Percentiles rank a stretch among this genome's conserved stretches.
These are phyloP conservation scores for Hippocampus abdominalis DNA, from an alignment of 2,113 vertebrate genomes.

Conservation along the genomic window DNA sequence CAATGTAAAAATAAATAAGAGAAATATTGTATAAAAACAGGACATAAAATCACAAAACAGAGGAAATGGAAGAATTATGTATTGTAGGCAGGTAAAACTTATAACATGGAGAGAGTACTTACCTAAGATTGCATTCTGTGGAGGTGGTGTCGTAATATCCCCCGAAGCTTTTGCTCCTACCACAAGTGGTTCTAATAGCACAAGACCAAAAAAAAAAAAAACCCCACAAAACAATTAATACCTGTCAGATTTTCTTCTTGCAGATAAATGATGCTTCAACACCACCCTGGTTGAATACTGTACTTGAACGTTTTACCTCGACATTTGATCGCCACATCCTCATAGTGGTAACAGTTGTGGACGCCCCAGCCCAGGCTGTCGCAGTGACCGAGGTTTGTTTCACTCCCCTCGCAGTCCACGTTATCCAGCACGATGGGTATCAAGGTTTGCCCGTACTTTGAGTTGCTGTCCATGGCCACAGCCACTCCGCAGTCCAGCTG, in stretches of 20 bases:
- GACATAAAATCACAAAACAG: too few relatives aligned
- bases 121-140: conserved; percentile 48
- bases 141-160: conserved; percentile 45
- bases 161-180: conserved; percentile 52
- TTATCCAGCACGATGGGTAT: conserved; percentile 91
- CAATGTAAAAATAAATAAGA: too few relatives aligned
- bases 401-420: conserved; percentile 86
- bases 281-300: neutral
- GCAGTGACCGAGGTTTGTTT: conserved; percentile 82
- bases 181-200: conserved; percentile 65
- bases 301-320: conserved; percentile 68
- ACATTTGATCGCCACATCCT: conserved; percentile 88
- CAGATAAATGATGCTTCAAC: neutral
- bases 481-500: conserved; percentile 87
- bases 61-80: too few relatives aligned
- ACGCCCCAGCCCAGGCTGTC: conserved; percentile 87
- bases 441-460: conserved; percentile 81
- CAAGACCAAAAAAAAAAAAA: conserved; percentile 13
- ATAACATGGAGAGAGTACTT: conserved; percentile 35
- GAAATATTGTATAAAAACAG: too few relatives aligned
- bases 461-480: conserved; percentile 71
- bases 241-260: neutral
- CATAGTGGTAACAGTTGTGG: conserved; percentile 98
- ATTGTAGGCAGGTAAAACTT: too few relatives aligned
- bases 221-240: neutral